Evolutionary conservation across 2,113 vertebrate genomes (phyloP).

Genomic region (Archilochus colubris): DNA sequence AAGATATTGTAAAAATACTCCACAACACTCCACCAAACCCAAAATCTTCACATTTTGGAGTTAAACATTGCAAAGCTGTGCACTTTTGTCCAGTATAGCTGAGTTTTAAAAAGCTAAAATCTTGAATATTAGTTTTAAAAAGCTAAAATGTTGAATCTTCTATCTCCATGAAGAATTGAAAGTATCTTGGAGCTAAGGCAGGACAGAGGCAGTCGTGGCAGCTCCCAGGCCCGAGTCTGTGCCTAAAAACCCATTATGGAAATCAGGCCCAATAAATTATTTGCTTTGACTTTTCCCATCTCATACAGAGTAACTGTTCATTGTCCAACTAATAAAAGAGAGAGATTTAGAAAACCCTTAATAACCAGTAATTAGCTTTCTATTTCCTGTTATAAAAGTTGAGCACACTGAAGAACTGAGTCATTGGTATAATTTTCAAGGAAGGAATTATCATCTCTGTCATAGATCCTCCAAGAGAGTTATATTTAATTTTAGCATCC

Average conservation of each 20-base stretch:
- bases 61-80: neutral
- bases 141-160: conserved; percentile 8
- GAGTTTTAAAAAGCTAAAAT: no score
- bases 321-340: conserved; percentile 67
- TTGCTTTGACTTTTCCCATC: conserved; percentile 76
- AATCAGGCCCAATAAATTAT: conserved; percentile 79
- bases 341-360: conserved; percentile 70
- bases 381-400: conserved; percentile 82
- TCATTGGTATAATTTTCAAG: conserved; percentile 55
- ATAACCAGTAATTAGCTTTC: conserved; percentile 81
- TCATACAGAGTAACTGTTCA: conserved; percentile 75
- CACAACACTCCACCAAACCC: neutral
- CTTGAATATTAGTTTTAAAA: neutral
- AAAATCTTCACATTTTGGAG: neutral
- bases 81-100: neutral
- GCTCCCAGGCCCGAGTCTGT: conserved; percentile 61
- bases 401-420: conserved; percentile 67
- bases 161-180: neutral
- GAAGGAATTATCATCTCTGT: conserved; percentile 56
- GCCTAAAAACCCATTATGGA: conserved; percentile 68
- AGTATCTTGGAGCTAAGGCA: conserved; percentile 43
- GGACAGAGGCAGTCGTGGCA: conserved; percentile 29
- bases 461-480: conserved; percentile 43
- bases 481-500: conserved; percentile 72
- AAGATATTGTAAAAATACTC: neutral